Evolutionary conservation across 2,888 invertebrate species (phyloP).

Genomic region (Tholera decimalis): DNA sequence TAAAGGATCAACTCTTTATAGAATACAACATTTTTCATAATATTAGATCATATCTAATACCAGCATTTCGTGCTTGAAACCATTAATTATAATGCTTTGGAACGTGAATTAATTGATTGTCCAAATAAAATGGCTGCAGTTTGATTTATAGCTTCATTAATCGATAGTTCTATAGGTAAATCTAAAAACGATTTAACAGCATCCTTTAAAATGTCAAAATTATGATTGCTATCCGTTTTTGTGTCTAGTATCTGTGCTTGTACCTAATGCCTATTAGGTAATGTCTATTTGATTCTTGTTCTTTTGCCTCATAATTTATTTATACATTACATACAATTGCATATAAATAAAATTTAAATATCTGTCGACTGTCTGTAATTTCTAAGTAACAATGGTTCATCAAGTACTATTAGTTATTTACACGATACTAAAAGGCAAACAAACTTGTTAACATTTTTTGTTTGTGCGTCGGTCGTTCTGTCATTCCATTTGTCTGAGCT

Average conservation of each 20-base stretch:
- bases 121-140: neutral
- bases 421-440: too few relatives aligned
- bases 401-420: too few relatives aligned
- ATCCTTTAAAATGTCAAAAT: slow-evolving; percentile 1
- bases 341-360: too few relatives aligned
- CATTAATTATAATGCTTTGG: neutral
- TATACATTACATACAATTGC: too few relatives aligned
- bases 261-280: neutral
- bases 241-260: too few relatives aligned
- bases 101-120: neutral
- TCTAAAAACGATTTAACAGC: neutral
- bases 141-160: slow-evolving; percentile 13
- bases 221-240: slow-evolving; percentile 29
- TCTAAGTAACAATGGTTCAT: too few relatives aligned
- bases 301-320: slow-evolving; percentile 16
- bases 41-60: neutral
- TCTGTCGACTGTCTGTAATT: too few relatives aligned
- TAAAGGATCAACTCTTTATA: neutral
- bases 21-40: neutral
- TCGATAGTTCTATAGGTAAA: neutral
- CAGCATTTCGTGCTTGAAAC: neutral
- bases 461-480: too few relatives aligned
- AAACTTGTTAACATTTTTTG: too few relatives aligned
- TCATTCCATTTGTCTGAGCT: too few relatives aligned
- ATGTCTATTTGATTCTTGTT: slow-evolving; percentile 1